phyloP scores from a whole-genome alignment of 2,113 vertebrate species.

The Leptobrachium leishanense region DNA sequence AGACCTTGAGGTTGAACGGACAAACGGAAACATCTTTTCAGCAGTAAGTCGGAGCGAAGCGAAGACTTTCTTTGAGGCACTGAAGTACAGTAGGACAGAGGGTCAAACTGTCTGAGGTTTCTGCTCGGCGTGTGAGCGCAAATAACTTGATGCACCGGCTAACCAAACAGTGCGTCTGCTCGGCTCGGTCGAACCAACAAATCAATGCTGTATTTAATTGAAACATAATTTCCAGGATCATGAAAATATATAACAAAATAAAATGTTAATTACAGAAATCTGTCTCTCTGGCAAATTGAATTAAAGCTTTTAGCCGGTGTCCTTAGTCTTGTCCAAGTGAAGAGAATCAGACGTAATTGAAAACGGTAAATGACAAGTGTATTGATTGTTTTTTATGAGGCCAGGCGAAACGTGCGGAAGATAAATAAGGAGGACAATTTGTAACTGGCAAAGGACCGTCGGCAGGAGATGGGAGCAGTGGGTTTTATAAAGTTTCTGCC shows the following conservation, averaged over 20 bases:
- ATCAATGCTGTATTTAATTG: constrained; percentile 30
- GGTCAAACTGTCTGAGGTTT: too few relatives aligned
- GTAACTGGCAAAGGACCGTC: neutral
- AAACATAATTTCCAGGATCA: constrained; percentile 34
- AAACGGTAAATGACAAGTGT: constrained; percentile 25
- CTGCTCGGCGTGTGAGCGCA: too few relatives aligned
- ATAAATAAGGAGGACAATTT: neutral
- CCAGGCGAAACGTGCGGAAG: too few relatives aligned
- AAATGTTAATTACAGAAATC: constrained; percentile 5
- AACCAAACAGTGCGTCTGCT: too few relatives aligned
- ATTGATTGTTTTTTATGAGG: constrained; percentile 18
- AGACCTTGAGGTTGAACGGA: too few relatives aligned
- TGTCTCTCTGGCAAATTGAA: constrained; percentile 22
- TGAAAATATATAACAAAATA: constrained; percentile 34
- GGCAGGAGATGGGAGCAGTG: neutral
- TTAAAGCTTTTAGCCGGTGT: constrained; percentile 13
- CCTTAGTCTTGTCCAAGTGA: constrained; percentile 14
- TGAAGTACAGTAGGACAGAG: too few relatives aligned
- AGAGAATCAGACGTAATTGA: constrained; percentile 15
- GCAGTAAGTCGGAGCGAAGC: too few relatives aligned
- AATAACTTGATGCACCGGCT: too few relatives aligned
- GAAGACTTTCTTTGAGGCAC: too few relatives aligned
- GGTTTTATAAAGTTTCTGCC: neutral
- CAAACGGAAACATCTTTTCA: too few relatives aligned
- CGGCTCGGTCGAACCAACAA: neutral